phyloP scores from a whole-genome alignment of 2,888 invertebrate species.

The Meteorus colon region DNA sequence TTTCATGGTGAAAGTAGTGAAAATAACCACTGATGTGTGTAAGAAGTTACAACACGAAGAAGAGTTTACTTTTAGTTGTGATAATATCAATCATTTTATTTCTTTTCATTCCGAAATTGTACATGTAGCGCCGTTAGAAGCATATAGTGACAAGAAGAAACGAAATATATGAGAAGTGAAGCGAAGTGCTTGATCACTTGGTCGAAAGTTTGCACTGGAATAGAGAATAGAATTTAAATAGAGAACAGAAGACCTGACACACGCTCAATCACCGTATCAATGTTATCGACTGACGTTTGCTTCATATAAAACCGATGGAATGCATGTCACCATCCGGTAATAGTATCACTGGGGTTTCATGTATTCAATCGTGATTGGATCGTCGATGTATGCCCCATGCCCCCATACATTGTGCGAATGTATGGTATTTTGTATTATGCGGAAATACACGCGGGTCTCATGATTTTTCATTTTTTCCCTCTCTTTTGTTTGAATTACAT shows the following conservation, averaged over 20 bases:
- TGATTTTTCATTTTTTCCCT: not conserved
- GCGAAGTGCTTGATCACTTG: not conserved
- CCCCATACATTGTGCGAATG: not conserved
- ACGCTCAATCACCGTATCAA: conserved; percentile 29
- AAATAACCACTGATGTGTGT: too few relatives aligned
- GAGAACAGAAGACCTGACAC: not conserved
- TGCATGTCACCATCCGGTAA: conserved; percentile 30
- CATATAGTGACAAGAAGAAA: not conserved
- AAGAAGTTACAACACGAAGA: too few relatives aligned
- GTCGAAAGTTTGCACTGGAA: not conserved
- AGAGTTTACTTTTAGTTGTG: too few relatives aligned
- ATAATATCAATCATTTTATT: not conserved
- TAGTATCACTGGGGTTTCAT: conserved; percentile 32
- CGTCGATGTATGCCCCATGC: not conserved
- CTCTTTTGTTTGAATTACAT: not conserved
- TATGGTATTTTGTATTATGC: too few relatives aligned
- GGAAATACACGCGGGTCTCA: not conserved
- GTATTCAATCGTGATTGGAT: conserved; percentile 37
- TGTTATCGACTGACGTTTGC: not conserved
- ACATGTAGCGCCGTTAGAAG: too few relatives aligned
- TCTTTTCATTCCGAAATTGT: too few relatives aligned
- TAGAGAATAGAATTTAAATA: not conserved
- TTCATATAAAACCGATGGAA: not conserved
- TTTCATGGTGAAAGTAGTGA: too few relatives aligned
- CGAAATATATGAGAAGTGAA: not conserved